phyloP scores from a whole-genome alignment of 2,113 vertebrate genomes.

The Opisthocomus hoazin region DNA sequence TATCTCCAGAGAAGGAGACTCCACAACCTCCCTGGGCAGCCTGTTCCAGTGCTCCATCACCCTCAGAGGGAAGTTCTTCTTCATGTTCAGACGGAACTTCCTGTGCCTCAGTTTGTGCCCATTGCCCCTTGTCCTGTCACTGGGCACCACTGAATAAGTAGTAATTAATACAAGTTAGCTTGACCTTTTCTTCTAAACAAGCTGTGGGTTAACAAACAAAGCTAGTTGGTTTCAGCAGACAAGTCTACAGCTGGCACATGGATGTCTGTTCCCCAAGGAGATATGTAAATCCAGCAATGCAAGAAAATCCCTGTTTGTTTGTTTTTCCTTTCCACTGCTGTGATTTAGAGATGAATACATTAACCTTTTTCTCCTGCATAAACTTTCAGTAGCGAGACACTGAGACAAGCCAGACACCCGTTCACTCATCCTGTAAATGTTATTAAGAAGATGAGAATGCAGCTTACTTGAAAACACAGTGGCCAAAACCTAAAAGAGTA shows the following conservation, averaged over 20 bases:
- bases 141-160: too few species aligned
- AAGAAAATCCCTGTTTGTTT: background rate
- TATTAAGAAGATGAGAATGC: background rate
- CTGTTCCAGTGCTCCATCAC: too few species aligned
- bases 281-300: slow-evolving; percentile 9
- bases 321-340: background rate
- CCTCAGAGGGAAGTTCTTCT: too few species aligned
- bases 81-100: too few species aligned
- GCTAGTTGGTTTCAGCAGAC: background rate
- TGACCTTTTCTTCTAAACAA: slow-evolving; percentile 30
- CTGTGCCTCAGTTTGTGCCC: too few species aligned
- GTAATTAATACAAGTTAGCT: background rate
- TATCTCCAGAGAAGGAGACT: too few species aligned
- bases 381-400: background rate
- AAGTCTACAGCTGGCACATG: background rate
- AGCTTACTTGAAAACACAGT: background rate
- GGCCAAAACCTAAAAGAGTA: background rate
- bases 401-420: background rate
- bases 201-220: background rate
- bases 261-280: slow-evolving; percentile 12
- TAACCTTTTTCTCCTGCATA: slow-evolving; percentile 33
- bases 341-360: slow-evolving; percentile 15
- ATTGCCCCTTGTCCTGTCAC: too few species aligned
- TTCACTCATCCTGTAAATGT: background rate
- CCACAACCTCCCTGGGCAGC: too few species aligned